Conservation (phyloP, 2,113 vertebrate species). For the Megaceryle maxima region DNA sequence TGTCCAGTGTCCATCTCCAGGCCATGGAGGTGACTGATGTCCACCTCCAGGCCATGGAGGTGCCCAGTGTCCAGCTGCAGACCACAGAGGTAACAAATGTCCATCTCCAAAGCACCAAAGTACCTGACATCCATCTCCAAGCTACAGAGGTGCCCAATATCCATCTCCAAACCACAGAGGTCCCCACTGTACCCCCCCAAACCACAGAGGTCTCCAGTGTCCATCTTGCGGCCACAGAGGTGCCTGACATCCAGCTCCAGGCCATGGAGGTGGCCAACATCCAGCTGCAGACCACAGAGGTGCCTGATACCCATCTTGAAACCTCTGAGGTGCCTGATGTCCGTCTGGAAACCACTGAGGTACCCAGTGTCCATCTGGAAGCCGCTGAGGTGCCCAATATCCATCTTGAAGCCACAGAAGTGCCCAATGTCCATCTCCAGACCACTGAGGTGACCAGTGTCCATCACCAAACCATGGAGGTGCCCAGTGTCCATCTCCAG, state of each 20-base stretch:
- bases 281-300: not conserved
- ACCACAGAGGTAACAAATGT: not conserved
- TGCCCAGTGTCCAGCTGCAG: not conserved
- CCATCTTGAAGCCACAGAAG: not conserved
- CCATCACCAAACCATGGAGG: not conserved
- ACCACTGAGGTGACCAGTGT: not conserved
- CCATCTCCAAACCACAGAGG: not conserved
- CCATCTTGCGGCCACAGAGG: not conserved
- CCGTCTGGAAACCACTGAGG: not conserved
- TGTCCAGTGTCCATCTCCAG: not conserved
- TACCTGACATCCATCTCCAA: not conserved
- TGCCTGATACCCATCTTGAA: not conserved
- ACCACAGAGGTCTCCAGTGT: not conserved
- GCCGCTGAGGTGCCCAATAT: not conserved
- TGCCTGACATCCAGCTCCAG: conserved; percentile 30
- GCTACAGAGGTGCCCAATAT: not conserved
- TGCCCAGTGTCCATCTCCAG: not conserved
- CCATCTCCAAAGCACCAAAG: not conserved
- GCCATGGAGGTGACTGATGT: not conserved
- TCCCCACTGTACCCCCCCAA: conserved; percentile 51
- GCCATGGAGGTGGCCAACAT: not conserved
- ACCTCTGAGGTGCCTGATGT: not conserved
- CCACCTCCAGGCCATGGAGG: not conserved
- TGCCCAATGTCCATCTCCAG: not conserved
- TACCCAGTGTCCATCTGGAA: not conserved